These are phyloP conservation scores for Campaea margaritaria DNA, from an alignment of 2,888 invertebrate species.

Conservation along the genomic window DNA sequence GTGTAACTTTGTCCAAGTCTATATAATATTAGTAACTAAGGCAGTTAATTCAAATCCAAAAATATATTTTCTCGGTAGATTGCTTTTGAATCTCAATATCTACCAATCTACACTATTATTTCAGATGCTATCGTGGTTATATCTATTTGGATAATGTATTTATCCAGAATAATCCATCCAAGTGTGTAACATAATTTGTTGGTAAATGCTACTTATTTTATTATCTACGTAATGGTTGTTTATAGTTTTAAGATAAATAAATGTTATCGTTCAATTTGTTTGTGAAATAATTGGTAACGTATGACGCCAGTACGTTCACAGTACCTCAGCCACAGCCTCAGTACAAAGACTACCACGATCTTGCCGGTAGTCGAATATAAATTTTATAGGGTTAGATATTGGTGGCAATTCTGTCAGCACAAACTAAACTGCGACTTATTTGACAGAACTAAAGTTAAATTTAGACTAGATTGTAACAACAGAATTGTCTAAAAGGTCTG, in stretches of 20 bases:
- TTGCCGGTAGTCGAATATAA: not conserved
- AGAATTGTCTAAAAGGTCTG: too few relatives aligned
- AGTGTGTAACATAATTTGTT: conserved; percentile 25
- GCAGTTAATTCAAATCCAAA: not conserved
- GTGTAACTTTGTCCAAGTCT: conserved; percentile 1
- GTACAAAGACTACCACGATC: too few relatives aligned
- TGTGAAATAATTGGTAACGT: not conserved
- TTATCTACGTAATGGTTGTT: conserved; percentile 40
- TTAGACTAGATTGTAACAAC: too few relatives aligned
- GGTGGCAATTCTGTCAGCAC: not conserved
- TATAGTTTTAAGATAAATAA: conserved; percentile 23
- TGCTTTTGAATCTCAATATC: conserved; percentile 19
- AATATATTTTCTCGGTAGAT: conserved; percentile 14
- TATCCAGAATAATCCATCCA: conserved; percentile 42
- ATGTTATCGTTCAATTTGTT: conserved; percentile 11
- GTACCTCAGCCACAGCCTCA: too few relatives aligned
- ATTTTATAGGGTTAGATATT: too few relatives aligned
- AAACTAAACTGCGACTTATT: too few relatives aligned
- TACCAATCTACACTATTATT: conserved; percentile 12
- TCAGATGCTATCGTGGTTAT: conserved; percentile 4
- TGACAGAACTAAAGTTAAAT: too few relatives aligned
- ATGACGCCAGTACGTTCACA: too few relatives aligned
- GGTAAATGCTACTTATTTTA: conserved; percentile 34
- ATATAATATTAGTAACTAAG: not conserved
- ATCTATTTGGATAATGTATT: not conserved